Evolutionary conservation across 2,888 invertebrate species (phyloP).

Genomic region (Theretra japonica): DNA sequence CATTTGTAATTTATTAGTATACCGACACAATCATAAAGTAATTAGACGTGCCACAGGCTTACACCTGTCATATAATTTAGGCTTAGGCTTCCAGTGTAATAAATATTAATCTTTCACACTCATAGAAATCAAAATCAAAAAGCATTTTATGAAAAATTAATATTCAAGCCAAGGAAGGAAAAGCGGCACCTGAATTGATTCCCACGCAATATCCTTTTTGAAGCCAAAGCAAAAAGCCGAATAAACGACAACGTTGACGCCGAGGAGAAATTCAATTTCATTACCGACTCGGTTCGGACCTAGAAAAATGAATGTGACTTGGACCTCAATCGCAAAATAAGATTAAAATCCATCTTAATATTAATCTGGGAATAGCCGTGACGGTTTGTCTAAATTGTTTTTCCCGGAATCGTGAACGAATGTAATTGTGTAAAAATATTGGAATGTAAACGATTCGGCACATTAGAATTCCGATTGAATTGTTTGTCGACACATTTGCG

Average conservation of each 20-base stretch:
- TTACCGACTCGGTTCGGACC: constrained; percentile 59
- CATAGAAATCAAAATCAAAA: constrained; percentile 40
- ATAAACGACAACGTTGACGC: constrained; percentile 66
- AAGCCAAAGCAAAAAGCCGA: constrained; percentile 76
- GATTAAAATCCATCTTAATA: constrained; percentile 37
- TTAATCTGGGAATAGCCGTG: constrained; percentile 19
- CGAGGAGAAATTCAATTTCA: constrained; percentile 76
- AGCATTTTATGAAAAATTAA: constrained; percentile 64
- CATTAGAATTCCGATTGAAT: constrained; percentile 61
- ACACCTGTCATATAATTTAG: not conserved
- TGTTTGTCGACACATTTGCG: constrained; percentile 53
- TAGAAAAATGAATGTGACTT: constrained; percentile 56
- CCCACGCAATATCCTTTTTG: constrained; percentile 80
- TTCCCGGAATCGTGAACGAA: not conserved
- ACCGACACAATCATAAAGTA: not conserved
- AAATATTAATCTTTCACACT: constrained; percentile 1
- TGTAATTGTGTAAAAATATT: constrained; percentile 1
- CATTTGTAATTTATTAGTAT: not conserved
- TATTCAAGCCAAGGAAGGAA: constrained; percentile 64
- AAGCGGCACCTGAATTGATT: constrained; percentile 77
- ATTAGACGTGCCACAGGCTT: not conserved
- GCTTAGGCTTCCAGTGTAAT: not conserved
- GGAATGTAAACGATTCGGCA: constrained; percentile 5
- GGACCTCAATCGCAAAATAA: constrained; percentile 46
- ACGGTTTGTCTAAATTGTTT: constrained; percentile 6